Evolutionary conservation across 1,140 invertebrate genomes (phyloP), one percentile per base, ranked within the genome.

Genomic region (Halesus radiatus): DNA sequence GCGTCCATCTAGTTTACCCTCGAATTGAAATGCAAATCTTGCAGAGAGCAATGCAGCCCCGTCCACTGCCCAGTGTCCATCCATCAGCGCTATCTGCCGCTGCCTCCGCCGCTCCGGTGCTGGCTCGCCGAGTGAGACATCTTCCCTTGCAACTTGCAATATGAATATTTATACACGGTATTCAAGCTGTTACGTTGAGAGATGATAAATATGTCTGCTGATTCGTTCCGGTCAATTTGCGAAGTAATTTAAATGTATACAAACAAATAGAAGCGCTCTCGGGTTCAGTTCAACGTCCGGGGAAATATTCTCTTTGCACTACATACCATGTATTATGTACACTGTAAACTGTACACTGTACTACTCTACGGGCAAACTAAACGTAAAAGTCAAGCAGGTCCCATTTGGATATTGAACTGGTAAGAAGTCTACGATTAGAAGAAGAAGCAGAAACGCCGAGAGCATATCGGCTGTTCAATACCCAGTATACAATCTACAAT

Each of bases 221-320:
- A 68, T 68, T 18, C 23, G 64, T 68, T 37, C 64, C 64, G 37
- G 23, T 68, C 64, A 18, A 66, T 66, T 66, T 29, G 23, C 22
- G 4, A 29, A 13, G 62, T 29, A 66, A 66, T 68, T 68, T 68
- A 68, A 68, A 68, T 37, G 23, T 68, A 68, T 68, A 37, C 64
- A 68, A 37, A 37, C 18, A 68, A 37, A 68, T 68, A 68, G 64
- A 68, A 37, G 18, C 18, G 64, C 32, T 37, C 7, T 6, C 3
- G n/a, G 29, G 64, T 68, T 68, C 64, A 68, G 64, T 68, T 68
- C 64, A 68, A 68, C 18, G 64, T 15, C 16, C 64, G 26, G 6
- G n/a, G 64, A 37, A 37, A 18, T 37, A 68, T 68, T 68, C 23
- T 60, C 23, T 23, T 13, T 22, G 32, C 32, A 37, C 32, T n/a